phyloP scores from a whole-genome alignment of 2,888 invertebrate species.

The Euplexia lucipara region DNA sequence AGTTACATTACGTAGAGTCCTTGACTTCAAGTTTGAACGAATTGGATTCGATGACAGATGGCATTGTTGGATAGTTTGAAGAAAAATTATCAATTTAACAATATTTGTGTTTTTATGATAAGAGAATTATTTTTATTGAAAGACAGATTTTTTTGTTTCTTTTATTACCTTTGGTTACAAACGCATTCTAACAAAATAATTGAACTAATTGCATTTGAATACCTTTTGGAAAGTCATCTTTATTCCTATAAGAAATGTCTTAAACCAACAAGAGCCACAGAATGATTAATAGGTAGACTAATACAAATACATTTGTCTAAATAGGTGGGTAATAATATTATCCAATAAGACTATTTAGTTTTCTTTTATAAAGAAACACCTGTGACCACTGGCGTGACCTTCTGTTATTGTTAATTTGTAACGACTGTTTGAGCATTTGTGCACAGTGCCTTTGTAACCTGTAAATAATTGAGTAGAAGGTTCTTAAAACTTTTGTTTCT shows the following conservation, averaged over 20 bases:
- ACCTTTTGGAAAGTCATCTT: not conserved
- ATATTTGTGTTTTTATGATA: not conserved
- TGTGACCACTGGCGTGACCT: constrained; percentile 75
- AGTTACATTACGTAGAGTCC: constrained; percentile 72
- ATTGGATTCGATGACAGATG: constrained; percentile 78
- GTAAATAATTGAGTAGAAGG: constrained; percentile 17
- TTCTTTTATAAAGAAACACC: constrained; percentile 70
- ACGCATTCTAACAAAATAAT: not conserved
- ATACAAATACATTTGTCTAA: constrained; percentile 58
- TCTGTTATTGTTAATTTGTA: constrained; percentile 70
- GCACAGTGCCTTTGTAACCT: constrained; percentile 29
- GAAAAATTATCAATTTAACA: no score
- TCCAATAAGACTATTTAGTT: constrained; percentile 71
- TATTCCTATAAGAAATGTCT: constrained; percentile 35
- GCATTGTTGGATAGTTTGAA: constrained; percentile 64
- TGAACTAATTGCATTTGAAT: not conserved
- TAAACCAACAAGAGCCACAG: constrained; percentile 39
- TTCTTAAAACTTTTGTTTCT: not conserved
- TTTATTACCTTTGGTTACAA: not conserved
- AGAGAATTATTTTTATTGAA: no score
- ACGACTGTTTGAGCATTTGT: constrained; percentile 64
- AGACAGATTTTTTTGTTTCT: no score
- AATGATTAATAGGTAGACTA: constrained; percentile 36
- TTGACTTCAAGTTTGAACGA: constrained; percentile 65
- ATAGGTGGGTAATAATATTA: constrained; percentile 65